These are phyloP conservation scores for Apocrypta bakeri DNA, from an alignment of 1,140 invertebrate genomes.

Conservation along the genomic window DNA sequence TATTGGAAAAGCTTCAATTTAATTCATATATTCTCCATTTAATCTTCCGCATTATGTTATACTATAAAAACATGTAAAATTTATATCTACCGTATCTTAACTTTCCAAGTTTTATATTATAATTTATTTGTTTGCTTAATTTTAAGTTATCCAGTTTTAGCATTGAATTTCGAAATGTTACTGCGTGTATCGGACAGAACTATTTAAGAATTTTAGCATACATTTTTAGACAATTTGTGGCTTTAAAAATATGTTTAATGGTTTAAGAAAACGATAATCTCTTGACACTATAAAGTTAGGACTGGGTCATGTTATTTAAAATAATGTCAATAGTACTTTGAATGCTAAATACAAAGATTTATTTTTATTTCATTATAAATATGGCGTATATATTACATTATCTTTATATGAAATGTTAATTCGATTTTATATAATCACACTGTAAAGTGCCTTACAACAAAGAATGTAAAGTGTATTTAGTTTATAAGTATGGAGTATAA, in stretches of 20 bases:
- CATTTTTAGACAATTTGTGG: background rate
- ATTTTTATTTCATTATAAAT: background rate
- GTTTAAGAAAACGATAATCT: background rate
- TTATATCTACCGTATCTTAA: background rate
- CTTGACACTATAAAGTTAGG: background rate
- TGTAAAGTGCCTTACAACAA: slow-evolving; percentile 33
- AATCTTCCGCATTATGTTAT: background rate
- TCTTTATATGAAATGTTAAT: background rate
- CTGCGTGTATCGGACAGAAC: background rate
- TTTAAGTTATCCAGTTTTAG: background rate
- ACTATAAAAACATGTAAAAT: slow-evolving; percentile 29
- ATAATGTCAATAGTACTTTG: background rate
- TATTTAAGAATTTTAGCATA: background rate
- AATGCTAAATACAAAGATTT: background rate
- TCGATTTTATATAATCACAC: slow-evolving; percentile 1
- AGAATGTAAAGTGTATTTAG: slow-evolving; percentile 9
- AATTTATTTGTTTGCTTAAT: slow-evolving; percentile 25
- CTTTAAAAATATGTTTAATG: background rate
- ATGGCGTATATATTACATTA: background rate
- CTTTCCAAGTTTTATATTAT: background rate
- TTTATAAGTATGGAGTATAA: slow-evolving; percentile 19
- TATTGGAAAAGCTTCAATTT: background rate
- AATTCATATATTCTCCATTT: slow-evolving; percentile 17
- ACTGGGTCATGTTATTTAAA: background rate
- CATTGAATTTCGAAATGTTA: background rate